phyloP scores from a whole-genome alignment of 2,888 invertebrate species.

The Brassicogethes aeneus region DNA sequence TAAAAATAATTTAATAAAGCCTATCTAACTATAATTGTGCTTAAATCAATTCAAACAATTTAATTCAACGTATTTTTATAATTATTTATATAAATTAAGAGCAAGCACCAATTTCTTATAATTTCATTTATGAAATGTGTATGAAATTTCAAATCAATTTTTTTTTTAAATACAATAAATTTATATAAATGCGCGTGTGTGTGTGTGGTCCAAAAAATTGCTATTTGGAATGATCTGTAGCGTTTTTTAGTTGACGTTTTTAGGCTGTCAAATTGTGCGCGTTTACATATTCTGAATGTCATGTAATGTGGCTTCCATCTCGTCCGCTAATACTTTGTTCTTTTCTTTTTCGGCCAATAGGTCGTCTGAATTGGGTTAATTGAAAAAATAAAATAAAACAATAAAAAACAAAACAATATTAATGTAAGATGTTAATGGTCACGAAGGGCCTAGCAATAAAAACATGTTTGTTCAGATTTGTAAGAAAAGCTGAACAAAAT shows the following conservation, averaged over 20 bases:
- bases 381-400: slow-evolving; percentile 26
- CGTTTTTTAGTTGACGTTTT: no score
- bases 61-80: no score
- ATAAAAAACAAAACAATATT: slow-evolving; percentile 19
- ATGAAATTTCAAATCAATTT: no score
- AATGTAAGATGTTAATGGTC: no score
- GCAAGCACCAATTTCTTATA: slow-evolving; percentile 2
- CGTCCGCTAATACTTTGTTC: slow-evolving; percentile 93
- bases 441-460: not conserved
- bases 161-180: not conserved
- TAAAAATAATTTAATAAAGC: slow-evolving; percentile 8
- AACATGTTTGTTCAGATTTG: not conserved
- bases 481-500: no score
- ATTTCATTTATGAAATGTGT: not conserved
- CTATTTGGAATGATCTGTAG: not conserved
- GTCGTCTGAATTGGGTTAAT: slow-evolving; percentile 68
- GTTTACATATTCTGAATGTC: slow-evolving; percentile 99
- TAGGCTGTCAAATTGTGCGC: no score
- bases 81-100: slow-evolving; percentile 3
- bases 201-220: not conserved
- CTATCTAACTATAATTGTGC: slow-evolving; percentile 10
- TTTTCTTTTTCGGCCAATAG: slow-evolving; percentile 89
- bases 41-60: not conserved
- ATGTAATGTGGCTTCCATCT: slow-evolving; percentile 98
- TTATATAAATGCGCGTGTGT: not conserved